phyloP scores from a whole-genome alignment of 1,140 invertebrate species.

The Pogonomyrmex barbatus region DNA sequence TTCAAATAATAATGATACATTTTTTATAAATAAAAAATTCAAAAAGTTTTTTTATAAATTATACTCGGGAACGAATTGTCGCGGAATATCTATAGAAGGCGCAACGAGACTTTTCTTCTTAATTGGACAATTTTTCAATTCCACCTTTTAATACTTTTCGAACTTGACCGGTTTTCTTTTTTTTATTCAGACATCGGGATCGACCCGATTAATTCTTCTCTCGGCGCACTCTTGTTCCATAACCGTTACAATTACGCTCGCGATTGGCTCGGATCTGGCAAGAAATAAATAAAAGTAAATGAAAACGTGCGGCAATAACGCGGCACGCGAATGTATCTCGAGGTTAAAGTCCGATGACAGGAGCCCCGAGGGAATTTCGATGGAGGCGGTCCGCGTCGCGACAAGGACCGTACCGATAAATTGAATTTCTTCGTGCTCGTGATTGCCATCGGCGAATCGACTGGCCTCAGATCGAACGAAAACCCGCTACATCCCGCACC shows the following conservation, averaged over 20 bases:
- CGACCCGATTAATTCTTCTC: conserved; percentile 39
- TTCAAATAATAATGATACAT: background rate
- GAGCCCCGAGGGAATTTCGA: conserved; percentile 56
- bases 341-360: conserved; percentile 56
- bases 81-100: background rate
- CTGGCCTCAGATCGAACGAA: conserved; percentile 47
- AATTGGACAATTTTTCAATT: background rate
- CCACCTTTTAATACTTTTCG: background rate
- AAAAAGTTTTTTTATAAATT: too few species aligned
- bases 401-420: conserved; percentile 61
- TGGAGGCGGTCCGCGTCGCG: conserved; percentile 33
- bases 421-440: conserved; percentile 63
- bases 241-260: conserved; percentile 48
- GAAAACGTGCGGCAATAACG: conserved; percentile 53
- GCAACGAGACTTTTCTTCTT: background rate
- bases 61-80: too few species aligned
- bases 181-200: conserved; percentile 15
- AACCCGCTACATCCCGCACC: conserved; percentile 46
- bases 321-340: conserved; percentile 57
- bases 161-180: background rate
- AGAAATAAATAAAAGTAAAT: conserved; percentile 52
- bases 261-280: conserved; percentile 35
- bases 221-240: background rate
- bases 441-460: conserved; percentile 59
- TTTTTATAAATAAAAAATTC: background rate